Evolutionary conservation across 2,797 vertebrate species (phyloP).

Genomic region (Rhincodon typus): DNA sequence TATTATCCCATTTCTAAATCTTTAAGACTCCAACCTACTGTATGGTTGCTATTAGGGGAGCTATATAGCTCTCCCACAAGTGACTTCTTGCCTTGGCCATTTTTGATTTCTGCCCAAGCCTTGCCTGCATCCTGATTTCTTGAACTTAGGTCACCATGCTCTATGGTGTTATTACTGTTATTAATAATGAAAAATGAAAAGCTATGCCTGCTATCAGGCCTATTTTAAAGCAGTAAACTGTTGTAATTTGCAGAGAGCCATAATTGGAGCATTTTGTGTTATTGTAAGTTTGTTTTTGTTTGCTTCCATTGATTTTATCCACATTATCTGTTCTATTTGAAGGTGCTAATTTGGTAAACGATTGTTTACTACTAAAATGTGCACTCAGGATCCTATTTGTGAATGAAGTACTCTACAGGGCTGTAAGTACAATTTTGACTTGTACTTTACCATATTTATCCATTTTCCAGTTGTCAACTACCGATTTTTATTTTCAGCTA

Average conservation of each 20-base stretch:
- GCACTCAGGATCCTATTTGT: conserved; percentile 46
- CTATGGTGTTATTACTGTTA: too few species aligned
- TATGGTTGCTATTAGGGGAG: too few species aligned
- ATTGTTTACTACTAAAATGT: conserved; percentile 42
- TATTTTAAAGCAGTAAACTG: background rate
- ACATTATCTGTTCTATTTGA: conserved; percentile 7
- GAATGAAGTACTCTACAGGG: conserved; percentile 42
- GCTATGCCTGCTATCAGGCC: background rate
- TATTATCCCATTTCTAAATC: too few species aligned
- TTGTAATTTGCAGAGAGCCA: background rate
- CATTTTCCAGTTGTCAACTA: background rate
- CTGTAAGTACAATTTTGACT: conserved; percentile 42
- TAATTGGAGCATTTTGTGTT: background rate
- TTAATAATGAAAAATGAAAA: background rate
- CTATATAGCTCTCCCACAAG: too few species aligned
- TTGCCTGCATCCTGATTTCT: too few species aligned
- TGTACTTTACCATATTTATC: background rate
- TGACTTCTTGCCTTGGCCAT: too few species aligned
- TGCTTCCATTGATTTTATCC: background rate
- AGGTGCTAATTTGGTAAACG: conserved; percentile 47
- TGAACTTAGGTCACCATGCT: too few species aligned
- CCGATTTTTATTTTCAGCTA: background rate
- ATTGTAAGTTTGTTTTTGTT: background rate
- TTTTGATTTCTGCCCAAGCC: too few species aligned
- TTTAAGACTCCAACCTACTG: too few species aligned